Evolutionary conservation across 2,797 vertebrate species (phyloP), one percentile per base, ranked within the genome.

Genomic region (Notoglanidium macrostoma): DNA sequence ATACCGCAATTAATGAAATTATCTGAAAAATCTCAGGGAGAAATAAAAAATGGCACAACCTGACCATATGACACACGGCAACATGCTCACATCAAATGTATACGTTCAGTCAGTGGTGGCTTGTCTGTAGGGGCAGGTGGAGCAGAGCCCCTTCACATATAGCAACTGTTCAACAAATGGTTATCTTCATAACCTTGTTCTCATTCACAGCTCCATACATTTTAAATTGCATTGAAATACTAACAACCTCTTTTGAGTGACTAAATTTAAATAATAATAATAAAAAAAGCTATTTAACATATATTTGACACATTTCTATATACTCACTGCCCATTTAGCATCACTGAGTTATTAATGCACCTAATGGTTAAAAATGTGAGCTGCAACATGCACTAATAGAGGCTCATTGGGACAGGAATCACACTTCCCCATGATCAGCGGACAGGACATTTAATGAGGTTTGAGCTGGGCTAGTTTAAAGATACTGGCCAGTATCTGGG

Each of bases 61-160:
- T 21, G 57, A 74, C 55, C 35, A 35, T 32, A n/a, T 68, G 72
- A 77, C 55, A 49, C 61, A 78, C 68, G n/a, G 77, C 5, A 40
- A 54, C 54, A 86, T 54, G 68, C 49, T 55, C 29, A 55, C 29
- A 57, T 57, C 29, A 78, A 32, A 57, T 23, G 15, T 78, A 57
- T 21, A 14, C 51, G 10, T 78, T 78, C 29, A 35, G 29, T 79
- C 76, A 79, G 29, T 79, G 29, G 32, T 23, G 19, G 19, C 10
- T 79, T 57, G 29, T 55, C 54, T 79, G 10, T 12, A 21, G 32
- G 44, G 76, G 19, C 29, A 79, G 54, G 5, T 12, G 9, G 21
- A 74, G 86, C 26, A 73, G 32, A 59, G 15, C 29, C 51, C 65
- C 76, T 81, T 26, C 21, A 49, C 40, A 81, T 65, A 81, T 14